A percentile compares a stretch with the other conserved stretches of the same genome.
Evolutionary conservation across 2,888 invertebrate genomes (phyloP).

Genomic region (Phyllotreta striolata): DNA sequence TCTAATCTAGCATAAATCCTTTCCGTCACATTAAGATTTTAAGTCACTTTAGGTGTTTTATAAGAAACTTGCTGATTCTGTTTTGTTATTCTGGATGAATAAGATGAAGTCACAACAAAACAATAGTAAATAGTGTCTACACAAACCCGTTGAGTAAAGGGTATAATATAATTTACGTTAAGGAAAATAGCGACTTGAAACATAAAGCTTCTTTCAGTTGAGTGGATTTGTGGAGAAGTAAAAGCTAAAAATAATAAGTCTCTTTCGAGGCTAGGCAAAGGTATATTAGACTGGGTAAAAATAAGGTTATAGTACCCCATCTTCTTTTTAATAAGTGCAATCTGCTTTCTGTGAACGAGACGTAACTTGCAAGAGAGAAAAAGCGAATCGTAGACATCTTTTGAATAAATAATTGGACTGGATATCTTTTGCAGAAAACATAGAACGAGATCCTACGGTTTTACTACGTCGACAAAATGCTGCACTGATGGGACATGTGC

Average conservation of each 20-base stretch:
- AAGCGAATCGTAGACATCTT: conserved; percentile 26
- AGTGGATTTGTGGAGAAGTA: conserved; percentile 40
- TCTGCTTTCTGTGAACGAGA: conserved; percentile 30
- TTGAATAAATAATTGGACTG: conserved; percentile 27
- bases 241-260: conserved; percentile 46
- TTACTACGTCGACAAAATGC: conserved; percentile 20
- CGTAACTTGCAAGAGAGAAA: conserved; percentile 26
- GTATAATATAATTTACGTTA: conserved; percentile 39
- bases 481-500: conserved; percentile 3
- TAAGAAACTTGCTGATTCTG: too few species aligned
- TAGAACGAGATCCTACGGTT: conserved; percentile 16
- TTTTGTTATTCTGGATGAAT: too few species aligned
- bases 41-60: too few species aligned
- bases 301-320: conserved; percentile 37
- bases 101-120: conserved; percentile 1
- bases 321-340: conserved; percentile 32
- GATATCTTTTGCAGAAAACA: conserved; percentile 14
- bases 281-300: conserved; percentile 40
- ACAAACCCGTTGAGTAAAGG: conserved; percentile 19
- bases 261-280: conserved; percentile 38
- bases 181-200: conserved; percentile 37
- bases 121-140: conserved; percentile 19
- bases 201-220: conserved; percentile 40
- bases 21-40: too few species aligned
- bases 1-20: too few species aligned